phyloP scores from a whole-genome alignment of 1,140 invertebrate genomes.

The Protaetia brevitarsis region DNA sequence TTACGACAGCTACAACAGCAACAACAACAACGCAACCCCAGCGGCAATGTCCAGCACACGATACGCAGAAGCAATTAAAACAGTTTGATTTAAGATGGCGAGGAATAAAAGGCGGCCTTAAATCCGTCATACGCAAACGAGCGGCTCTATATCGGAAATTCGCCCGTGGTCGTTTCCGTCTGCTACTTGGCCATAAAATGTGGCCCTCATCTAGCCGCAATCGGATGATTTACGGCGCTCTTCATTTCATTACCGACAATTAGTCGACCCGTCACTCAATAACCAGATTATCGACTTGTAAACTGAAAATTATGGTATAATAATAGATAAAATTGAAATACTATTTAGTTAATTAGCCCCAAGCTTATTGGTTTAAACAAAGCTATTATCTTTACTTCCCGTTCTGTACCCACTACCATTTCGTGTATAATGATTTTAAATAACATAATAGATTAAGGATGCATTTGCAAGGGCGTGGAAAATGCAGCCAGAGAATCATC shows the following conservation, averaged over 20 bases:
- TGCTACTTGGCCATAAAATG: constrained; percentile 21
- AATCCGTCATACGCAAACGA: constrained; percentile 21
- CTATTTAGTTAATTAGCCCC: too few relatives aligned
- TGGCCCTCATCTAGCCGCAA: constrained; percentile 6
- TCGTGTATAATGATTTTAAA: too few relatives aligned
- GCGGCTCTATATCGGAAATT: constrained; percentile 15
- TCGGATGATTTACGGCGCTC: constrained; percentile 15
- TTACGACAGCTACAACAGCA: background rate
- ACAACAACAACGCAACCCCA: background rate
- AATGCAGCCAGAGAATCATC: too few relatives aligned
- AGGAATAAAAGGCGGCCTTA: constrained; percentile 18
- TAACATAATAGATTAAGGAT: too few relatives aligned
- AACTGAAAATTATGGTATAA: too few relatives aligned
- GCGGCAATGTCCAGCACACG: background rate
- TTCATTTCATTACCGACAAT: constrained; percentile 21
- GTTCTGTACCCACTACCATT: too few relatives aligned
- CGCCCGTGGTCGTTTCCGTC: constrained; percentile 9
- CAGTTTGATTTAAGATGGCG: constrained; percentile 12
- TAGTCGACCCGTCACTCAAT: constrained; percentile 15
- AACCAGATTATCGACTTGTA: background rate
- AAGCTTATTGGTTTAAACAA: too few relatives aligned
- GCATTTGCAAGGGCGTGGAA: too few relatives aligned
- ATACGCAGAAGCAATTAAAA: constrained; percentile 23
- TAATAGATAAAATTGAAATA: too few relatives aligned
- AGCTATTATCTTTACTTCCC: too few relatives aligned